These are phyloP conservation scores for Ciconia boyciana DNA, from an alignment of 2,113 vertebrate species.

Conservation along the genomic window DNA sequence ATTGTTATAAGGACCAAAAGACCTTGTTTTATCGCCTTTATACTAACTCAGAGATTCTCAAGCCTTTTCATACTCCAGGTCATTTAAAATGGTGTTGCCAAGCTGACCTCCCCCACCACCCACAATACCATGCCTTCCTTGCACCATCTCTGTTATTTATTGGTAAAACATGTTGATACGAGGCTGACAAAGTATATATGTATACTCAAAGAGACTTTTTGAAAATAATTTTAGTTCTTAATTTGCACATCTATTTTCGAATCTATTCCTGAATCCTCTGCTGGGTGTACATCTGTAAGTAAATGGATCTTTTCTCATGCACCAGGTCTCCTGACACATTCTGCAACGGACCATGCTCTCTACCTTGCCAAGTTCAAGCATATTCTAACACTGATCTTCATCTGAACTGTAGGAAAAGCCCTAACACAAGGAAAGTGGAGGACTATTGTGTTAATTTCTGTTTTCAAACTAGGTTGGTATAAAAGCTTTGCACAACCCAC, in stretches of 20 bases:
- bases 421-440: not conserved
- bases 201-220: not conserved
- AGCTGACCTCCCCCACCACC: not conserved
- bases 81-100: not conserved
- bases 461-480: not conserved
- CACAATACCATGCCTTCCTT: conserved; percentile 15
- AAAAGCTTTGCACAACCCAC: not conserved
- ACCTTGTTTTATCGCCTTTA: conserved; percentile 63
- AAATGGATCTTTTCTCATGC: not conserved
- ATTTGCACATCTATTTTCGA: not conserved
- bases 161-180: not conserved
- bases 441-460: not conserved
- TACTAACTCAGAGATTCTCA: conserved; percentile 52
- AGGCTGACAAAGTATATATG: not conserved
- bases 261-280: not conserved
- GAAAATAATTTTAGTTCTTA: not conserved
- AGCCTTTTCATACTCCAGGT: conserved; percentile 37
- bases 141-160: not conserved
- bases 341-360: not conserved
- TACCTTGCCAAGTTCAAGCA: not conserved
- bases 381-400: not conserved
- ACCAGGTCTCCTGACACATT: not conserved
- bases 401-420: not conserved
- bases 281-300: not conserved
- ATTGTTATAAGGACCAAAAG: conserved; percentile 79